Conservation (phyloP, 2,113 vertebrate genomes). For the Cranoglanis bouderius region DNA sequence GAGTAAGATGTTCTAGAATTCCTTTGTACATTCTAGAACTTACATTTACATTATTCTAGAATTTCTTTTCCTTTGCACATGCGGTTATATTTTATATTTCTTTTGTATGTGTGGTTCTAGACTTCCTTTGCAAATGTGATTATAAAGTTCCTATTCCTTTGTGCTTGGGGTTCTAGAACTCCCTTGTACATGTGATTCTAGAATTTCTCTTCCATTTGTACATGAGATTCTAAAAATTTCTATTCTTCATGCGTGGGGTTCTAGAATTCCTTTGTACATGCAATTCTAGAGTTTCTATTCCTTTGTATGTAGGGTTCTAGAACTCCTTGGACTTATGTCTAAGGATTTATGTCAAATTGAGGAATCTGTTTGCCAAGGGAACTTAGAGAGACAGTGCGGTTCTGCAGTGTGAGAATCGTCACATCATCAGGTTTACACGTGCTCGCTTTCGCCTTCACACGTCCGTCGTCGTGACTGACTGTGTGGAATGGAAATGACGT, state of each 20-base stretch:
- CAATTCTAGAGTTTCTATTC: neutral
- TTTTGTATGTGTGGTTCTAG: neutral
- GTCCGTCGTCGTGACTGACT: constrained; percentile 8
- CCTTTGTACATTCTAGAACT: neutral
- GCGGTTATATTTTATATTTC: neutral
- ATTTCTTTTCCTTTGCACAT: neutral
- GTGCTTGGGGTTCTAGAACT: neutral
- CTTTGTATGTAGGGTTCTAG: neutral
- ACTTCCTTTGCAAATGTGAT: neutral
- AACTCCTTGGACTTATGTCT: no score
- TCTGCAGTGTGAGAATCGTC: neutral
- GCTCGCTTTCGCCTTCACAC: neutral
- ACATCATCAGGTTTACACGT: neutral
- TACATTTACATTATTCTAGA: no score
- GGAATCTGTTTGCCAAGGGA: neutral
- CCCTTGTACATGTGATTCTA: neutral
- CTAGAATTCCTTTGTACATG: neutral
- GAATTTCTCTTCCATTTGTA: neutral
- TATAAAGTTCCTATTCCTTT: neutral
- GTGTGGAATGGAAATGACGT: neutral
- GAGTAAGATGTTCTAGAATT: neutral
- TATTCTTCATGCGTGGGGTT: neutral
- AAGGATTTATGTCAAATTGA: neutral
- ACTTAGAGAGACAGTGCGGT: neutral
- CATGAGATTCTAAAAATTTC: neutral